A percentile compares a stretch with the other conserved stretches of the same genome.
These are phyloP conservation scores for Trachurus trachurus DNA, from an alignment of 2,797 vertebrate genomes.

Conservation along the genomic window DNA sequence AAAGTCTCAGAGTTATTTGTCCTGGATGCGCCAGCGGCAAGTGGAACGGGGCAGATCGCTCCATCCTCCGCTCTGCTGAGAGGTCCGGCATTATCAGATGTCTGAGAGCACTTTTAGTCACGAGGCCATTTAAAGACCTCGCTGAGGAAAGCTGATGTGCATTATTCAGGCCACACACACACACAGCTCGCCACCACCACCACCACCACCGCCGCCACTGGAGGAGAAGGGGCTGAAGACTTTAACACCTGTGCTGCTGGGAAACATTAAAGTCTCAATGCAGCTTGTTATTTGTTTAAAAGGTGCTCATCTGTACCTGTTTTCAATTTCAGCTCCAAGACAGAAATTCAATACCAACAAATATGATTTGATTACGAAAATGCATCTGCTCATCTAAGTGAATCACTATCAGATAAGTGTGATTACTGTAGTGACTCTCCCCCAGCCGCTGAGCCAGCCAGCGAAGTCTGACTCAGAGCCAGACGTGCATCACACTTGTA, in stretches of 20 bases:
- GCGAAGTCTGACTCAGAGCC: slow-evolving; percentile 12
- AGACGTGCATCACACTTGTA: slow-evolving; percentile 8
- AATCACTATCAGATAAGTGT: slow-evolving; percentile 13
- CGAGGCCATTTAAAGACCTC: slow-evolving; percentile 63
- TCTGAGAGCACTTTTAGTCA: slow-evolving; percentile 73
- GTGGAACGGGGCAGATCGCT: slow-evolving; percentile 37
- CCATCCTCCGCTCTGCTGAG: slow-evolving; percentile 42
- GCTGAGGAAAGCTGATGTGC: slow-evolving; percentile 50
- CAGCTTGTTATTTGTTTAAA: neutral
- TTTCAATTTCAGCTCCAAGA: neutral
- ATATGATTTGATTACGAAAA: slow-evolving; percentile 43
- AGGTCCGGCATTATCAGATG: slow-evolving; percentile 58
- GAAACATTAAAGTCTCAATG: neutral
- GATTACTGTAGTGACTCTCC: slow-evolving; percentile 18
- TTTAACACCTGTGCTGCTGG: neutral
- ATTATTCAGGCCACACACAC: slow-evolving; percentile 54
- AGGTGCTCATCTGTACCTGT: neutral
- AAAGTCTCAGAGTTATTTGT: slow-evolving; percentile 14
- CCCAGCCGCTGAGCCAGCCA: neutral
- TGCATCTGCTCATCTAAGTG: slow-evolving; percentile 25
- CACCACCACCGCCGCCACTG: neutral
- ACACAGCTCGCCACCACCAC: neutral
- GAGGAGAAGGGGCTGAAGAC: neutral
- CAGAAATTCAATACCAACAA: slow-evolving; percentile 12
- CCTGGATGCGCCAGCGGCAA: slow-evolving; percentile 34